Evolutionary conservation across 2,888 invertebrate species (phyloP), one percentile per base, ranked within the genome.

Genomic region (Leptogaster cylindrica): DNA sequence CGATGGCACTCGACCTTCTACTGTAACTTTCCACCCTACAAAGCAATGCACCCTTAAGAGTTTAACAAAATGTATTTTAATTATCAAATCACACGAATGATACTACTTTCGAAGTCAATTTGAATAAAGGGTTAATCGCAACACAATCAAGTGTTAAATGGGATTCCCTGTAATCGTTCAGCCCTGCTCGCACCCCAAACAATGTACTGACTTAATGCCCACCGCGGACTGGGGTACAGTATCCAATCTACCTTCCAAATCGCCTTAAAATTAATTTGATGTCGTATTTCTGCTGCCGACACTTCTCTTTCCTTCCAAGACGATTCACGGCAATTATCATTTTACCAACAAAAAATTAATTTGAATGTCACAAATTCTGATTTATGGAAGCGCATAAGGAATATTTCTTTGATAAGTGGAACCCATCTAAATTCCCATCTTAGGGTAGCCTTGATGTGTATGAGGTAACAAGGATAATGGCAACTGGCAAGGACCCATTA

Each of bases 341-440:
- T 44, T 61, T 44, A 28, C 27, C 12, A n/a, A n/a, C 12, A 58
- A 61, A 61, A 61, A 61, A 61, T 61, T 61, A 61, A 61, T 61
- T 61, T 61, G 44, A 61, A 61, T 61, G 61, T 61, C 61, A 61
- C 61, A 61, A 61, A 61, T 39, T 61, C 61, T 28, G 44, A 61
- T 61, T 61, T 61, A 61, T 28, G 28, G n/a, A 7, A 8, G 27
- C 44, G 48, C 48, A 48, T 25, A 46, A 25, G 48, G 25, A 20
- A 7, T 12, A 4, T 25, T 25, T 25, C 48, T 48, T 25, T 41
- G 41, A 41, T 41, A 41, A 41, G 14, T n/a, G 41, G 6, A 18
- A 18, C 41, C 41, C 16, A 41, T 41, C 41, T 16, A 41, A 5
- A 18, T 3, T 16, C 14, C 3, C 5, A 41, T 16, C 41, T 16